Evolutionary conservation across 2,113 vertebrate species (phyloP), one percentile per base, ranked within the genome.

Genomic region (Alethe castanea): DNA sequence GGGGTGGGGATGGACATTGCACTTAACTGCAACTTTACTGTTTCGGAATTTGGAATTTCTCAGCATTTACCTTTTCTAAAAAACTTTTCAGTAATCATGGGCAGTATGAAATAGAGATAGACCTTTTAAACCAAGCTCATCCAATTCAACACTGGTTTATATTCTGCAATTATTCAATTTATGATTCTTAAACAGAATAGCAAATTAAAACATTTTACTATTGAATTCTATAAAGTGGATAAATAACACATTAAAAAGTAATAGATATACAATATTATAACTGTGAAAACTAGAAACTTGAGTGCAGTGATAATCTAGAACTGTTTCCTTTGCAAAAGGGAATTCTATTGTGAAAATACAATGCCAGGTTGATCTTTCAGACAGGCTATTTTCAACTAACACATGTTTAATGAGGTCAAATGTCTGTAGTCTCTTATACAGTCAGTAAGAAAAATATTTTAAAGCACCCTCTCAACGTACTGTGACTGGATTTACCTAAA

Each of bases 151-250:
- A 67, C n/a, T 62, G 42, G 48, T 50, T 91, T 88, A 84, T 71
- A 57, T 79, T 73, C 76, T 94, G 60, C 80, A 91, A 61, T 56
- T 92, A 96, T 26, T 92, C 65, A 31, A 91, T 56, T 93, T 89
- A 73, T 8, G 5, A 54, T 48, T 91, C 94, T 87, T 80, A 77
- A 96, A 94, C 84, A 78, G n/a, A 54, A 86, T 56, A 5, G 22
- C 56, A 85, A 97, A 92, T 91, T 87, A 81, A 67, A 87, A 84
- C 8, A 73, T 88, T 95, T 23, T 12, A 77, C 82, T 88, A 90
- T 35, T 87, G 73, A 89, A 81, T 78, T 96, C 78, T 92, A 74
- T 73, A 88, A n/a, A 94, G 17, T 81, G 76, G 80, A 47, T 93
- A 88, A 92, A 79, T 8, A 79, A 12, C 29, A 93, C 42, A 80